Base-by-base conservation (phyloP, 1,140 invertebrate genomes). In the Mycetomoellerius zeteki region DNA sequence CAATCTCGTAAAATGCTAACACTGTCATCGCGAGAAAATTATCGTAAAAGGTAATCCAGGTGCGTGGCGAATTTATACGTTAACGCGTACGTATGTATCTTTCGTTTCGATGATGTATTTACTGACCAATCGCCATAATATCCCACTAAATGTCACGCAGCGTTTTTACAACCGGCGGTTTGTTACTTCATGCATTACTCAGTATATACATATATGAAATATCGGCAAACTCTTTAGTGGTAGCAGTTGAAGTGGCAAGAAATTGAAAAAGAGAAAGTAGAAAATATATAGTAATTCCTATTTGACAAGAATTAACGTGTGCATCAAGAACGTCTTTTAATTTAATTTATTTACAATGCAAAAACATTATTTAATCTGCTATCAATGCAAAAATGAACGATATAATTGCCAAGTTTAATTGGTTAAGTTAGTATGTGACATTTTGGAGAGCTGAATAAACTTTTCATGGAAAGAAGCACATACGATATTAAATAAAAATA, bases 91-190 rank as follows among this genome's bases (percentile, higher is more conserved):
- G n/a, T 67, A 52, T 5, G 27, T 67, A 27, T 52, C n/a, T 30
- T 78, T 37, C 43, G 43, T 64, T 78, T 78, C 67, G 27, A 67
- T 67, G 60, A 78, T 67, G 76, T 78, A 78, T 78, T 78, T 65
- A 78, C 76, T 50, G 60, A 10, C 27, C 76, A 67, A 78, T 78
- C 43, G 43, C 43, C 33, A 30, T 67, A 67, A 78, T 37, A 30
- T 69, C 47, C 43, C 62, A 52, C 43, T 78, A 78, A 78, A 78
- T 67, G 76, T 80, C 77, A 80, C 14, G 62, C 3, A 47, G n/a
- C 47, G 37, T 69, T 80, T 77, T 67, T 65, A 80, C 47, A 65
- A 67, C 60, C 60, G 27, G 43, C 27, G 43, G 14, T 67, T 65
- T 52, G 60, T 67, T 58, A 78, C 33, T 76, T 76, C 4, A 21